Percentiles rank a stretch among this genome's conserved stretches.
Conservation (phyloP, 2,113 vertebrate genomes). For the Fregata magnificens region DNA sequence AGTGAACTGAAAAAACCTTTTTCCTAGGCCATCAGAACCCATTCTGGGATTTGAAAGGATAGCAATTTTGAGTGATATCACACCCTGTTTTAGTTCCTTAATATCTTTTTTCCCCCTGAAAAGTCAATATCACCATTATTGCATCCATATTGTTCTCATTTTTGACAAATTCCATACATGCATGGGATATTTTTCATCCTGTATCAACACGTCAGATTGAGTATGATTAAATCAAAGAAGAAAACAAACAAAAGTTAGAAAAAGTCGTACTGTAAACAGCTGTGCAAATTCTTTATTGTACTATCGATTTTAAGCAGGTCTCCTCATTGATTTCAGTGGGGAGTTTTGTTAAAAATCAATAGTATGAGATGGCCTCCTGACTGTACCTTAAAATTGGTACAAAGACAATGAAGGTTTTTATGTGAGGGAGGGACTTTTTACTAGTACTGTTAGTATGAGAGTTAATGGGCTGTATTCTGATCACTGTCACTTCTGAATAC, state of each 20-base stretch:
- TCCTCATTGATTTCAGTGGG: background rate
- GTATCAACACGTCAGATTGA: background rate
- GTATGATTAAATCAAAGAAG: background rate
- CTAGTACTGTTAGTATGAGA: background rate
- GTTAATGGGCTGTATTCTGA: background rate
- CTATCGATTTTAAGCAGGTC: background rate
- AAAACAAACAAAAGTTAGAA: background rate
- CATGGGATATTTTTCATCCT: background rate
- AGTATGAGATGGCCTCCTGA: background rate
- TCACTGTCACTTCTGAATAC: background rate
- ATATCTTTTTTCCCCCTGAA: background rate
- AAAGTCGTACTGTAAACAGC: background rate
- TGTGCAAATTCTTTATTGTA: background rate
- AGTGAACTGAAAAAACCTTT: background rate
- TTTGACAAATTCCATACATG: background rate
- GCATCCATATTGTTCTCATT: background rate
- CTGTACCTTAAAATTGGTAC: background rate
- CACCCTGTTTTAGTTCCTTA: background rate
- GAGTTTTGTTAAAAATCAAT: slow-evolving; percentile 1
- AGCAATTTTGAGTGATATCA: background rate
- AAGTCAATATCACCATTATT: background rate
- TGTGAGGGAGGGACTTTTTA: background rate
- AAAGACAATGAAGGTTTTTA: background rate
- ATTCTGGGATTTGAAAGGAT: background rate
- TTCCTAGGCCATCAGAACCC: background rate